Conservation (phyloP, 2,113 vertebrate genomes). For the Elephas maximus region DNA sequence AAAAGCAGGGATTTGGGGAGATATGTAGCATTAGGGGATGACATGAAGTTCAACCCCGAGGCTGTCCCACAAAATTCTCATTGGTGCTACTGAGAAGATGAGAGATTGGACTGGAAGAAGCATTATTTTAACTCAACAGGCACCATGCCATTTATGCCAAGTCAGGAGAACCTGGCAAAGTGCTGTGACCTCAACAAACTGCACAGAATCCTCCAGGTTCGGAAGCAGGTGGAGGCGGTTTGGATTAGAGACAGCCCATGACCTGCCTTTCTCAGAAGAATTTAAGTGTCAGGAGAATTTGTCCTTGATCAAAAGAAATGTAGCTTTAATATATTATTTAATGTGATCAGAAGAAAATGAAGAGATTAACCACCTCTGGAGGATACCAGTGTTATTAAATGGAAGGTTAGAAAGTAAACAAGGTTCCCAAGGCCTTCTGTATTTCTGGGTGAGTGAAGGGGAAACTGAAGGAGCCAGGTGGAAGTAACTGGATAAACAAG, state of each 20-base stretch:
- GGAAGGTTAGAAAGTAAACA: conserved; percentile 62
- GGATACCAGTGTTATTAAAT: conserved; percentile 24
- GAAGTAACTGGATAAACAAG: conserved; percentile 77
- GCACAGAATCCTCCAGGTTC: neutral
- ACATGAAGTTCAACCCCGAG: neutral
- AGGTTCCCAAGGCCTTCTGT: neutral
- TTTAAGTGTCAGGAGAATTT: conserved; percentile 24
- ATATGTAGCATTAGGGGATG: neutral
- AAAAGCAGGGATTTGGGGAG: conserved; percentile 9
- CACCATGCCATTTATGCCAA: neutral
- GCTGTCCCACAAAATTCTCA: neutral
- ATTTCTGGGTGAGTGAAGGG: neutral
- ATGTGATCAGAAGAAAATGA: conserved; percentile 8
- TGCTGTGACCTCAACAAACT: neutral
- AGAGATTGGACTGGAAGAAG: neutral
- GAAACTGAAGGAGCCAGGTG: conserved; percentile 59
- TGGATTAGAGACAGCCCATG: neutral
- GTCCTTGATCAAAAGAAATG: conserved; percentile 1
- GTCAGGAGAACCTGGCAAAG: neutral
- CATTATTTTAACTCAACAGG: conserved; percentile 1
- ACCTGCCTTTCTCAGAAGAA: conserved; percentile 48
- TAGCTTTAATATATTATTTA: conserved; percentile 3
- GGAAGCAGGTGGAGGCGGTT: neutral
- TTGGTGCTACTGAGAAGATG: neutral
- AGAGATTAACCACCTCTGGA: neutral